A percentile compares a stretch with the other conserved stretches of the same genome.
These are phyloP conservation scores for Orius insidiosus DNA, from an alignment of 1,140 invertebrate species.

Conservation along the genomic window DNA sequence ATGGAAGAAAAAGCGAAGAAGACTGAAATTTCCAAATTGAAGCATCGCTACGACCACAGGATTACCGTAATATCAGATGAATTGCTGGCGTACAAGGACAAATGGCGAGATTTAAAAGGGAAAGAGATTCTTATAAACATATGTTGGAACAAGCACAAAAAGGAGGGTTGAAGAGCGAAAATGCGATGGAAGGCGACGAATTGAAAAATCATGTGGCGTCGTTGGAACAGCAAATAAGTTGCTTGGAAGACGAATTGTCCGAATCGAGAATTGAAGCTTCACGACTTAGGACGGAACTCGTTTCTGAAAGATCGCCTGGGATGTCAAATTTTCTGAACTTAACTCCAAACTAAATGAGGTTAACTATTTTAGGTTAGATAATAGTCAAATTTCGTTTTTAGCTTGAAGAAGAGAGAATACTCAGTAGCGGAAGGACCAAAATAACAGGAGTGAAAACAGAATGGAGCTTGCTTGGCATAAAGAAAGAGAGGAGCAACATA, in stretches of 20 bases:
- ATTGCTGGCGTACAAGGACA: slow-evolving; percentile 64
- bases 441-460: slow-evolving; percentile 67
- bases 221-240: slow-evolving; percentile 64
- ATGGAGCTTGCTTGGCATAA: slow-evolving; percentile 93
- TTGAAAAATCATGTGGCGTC: slow-evolving; percentile 34
- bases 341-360: slow-evolving; percentile 85
- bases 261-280: slow-evolving; percentile 65
- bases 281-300: slow-evolving; percentile 72
- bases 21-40: slow-evolving; percentile 65
- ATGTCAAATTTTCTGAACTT: slow-evolving; percentile 76
- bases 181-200: slow-evolving; percentile 26
- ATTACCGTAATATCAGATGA: slow-evolving; percentile 71
- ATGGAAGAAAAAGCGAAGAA: slow-evolving; percentile 65
- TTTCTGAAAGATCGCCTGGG: slow-evolving; percentile 70
- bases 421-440: slow-evolving; percentile 62
- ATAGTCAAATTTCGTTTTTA: too few relatives aligned
- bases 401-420: slow-evolving; percentile 65
- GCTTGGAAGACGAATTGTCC: slow-evolving; percentile 75
- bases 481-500: slow-evolving; percentile 80
- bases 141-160: slow-evolving; percentile 72
- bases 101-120: slow-evolving; percentile 60
- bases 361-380: too few relatives aligned
- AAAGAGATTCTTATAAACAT: slow-evolving; percentile 78
- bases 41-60: slow-evolving; percentile 75
- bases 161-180: slow-evolving; percentile 5